Evolutionary conservation across 2,888 invertebrate genomes (phyloP), one percentile per base, ranked within the genome.

Genomic region (Epistrophe grossulariae): DNA sequence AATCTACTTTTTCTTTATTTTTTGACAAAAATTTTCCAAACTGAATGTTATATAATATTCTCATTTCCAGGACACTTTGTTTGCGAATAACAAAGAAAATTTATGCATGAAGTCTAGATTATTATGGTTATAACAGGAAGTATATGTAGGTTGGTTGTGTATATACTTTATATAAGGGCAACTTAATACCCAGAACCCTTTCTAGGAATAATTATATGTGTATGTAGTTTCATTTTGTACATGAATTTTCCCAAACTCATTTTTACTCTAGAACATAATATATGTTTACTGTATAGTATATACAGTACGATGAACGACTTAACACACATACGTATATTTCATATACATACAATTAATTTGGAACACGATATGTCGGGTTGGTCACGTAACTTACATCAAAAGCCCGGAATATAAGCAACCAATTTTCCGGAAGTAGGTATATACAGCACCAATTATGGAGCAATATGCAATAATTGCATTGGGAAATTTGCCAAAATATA

Each of bases 391-490:
- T 68, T 70, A 77, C 60, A 77, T 68, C 60, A 84, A 72, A 55
- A 38, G 66, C 59, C 50, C 40, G 64, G 59, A 57, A 60, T 28
- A 62, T 43, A 76, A 71, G 52, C 50, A 66, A 8, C 59, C 70
- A 45, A 74, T 60, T 59, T 79, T 82, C 71, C 78, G 78, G 82
- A 71, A 71, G 74, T 8, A 8, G 35, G 35, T 78, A 71, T 78
- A 71, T 70, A 82, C 74, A 82, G 55, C 57, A 66, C 52, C 82
- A 87, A 82, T 87, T 82, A 82, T 48, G 74, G 19, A 64, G 79
- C 79, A 78, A 87, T 82, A 79, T 82, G 85, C 52, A 74, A 74
- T 82, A 87, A 87, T 87, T 87, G 85, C 85, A 73, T 71, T 82
- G 85, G 82, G 85, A 87, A 82, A 79, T 71, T 60, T 79, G 73